Base-by-base conservation (phyloP, 2,888 invertebrate genomes). In the Netelia melanura region DNA sequence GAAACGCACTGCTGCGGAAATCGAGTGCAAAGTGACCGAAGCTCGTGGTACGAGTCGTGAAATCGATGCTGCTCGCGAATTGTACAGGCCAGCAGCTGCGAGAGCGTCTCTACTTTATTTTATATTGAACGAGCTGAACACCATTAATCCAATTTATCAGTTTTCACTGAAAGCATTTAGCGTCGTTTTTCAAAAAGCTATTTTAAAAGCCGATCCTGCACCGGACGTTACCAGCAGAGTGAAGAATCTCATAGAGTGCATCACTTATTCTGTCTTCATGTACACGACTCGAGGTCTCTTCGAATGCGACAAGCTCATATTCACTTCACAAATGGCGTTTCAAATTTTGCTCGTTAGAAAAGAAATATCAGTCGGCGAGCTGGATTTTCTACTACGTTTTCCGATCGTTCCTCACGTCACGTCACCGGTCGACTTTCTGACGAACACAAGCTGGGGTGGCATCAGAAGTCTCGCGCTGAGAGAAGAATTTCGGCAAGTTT, bases 151-250 rank as follows among this genome's bases (percentile, higher is more conserved):
- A 0, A 98, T 99, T 90, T 99, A 99, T 94, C 98, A 99, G 93
- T 99, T 99, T 94, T 99, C 99, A 14, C 94, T 99, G 84, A 99
- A 99, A 96, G 98, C 99, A 1, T 99, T 99, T 94, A 98, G 98
- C 94, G 98, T 98, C n/a, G 99, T 99, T 44, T 99, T 99, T 93
- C 98, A 98, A 95, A 98, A 98, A 92, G 99, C 99, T 21, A 98
- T 99, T 91, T 97, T 97, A 64, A 96, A 96, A 92, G 98, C 99
- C 0, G 97, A 97, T 87, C 96, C 97, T 0, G 96, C 97, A 0
- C 96, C 97, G 21, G 97, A 97, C 87, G 97, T 99, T 0, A 95
- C 96, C 48, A 94, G 95, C 82, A 95, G 99, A 89, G 98, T 99
- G 21, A 95, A 95, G 87, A 98, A 98, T 94, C 95, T 99, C 65